Conservation (phyloP, 2,888 invertebrate species). For the Stegana nigrithorax region DNA sequence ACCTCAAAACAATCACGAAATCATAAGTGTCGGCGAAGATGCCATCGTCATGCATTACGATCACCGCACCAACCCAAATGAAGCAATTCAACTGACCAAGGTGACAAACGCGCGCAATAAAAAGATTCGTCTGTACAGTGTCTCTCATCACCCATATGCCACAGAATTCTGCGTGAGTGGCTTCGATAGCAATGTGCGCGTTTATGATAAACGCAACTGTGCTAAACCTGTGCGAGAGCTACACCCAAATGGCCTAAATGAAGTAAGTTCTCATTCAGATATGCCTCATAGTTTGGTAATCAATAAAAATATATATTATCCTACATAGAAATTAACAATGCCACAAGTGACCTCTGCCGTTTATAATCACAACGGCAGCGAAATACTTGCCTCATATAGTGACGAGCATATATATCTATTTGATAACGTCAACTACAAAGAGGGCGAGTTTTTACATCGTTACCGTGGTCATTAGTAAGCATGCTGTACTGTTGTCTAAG, state of each 20-base stretch:
- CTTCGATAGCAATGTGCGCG: conserved; percentile 80
- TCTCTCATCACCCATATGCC: conserved; percentile 85
- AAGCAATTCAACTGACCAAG: conserved; percentile 68
- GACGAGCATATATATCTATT: conserved; percentile 94
- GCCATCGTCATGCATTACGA: conserved; percentile 84
- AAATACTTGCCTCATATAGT: conserved; percentile 93
- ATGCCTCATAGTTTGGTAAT: no score
- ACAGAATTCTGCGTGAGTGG: conserved; percentile 88
- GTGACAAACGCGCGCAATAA: conserved; percentile 67
- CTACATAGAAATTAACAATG: conserved; percentile 38
- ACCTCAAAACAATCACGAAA: conserved; percentile 79
- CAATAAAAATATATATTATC: no score
- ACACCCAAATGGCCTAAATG: conserved; percentile 70
- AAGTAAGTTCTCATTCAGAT: conserved; percentile 41
- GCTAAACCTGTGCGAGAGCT: conserved; percentile 72
- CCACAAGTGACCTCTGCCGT: conserved; percentile 87
- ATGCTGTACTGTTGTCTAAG: background rate
- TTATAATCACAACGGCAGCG: conserved; percentile 90
- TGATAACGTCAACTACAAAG: conserved; percentile 72
- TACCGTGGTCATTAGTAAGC: conserved; percentile 75
- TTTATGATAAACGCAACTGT: conserved; percentile 79
- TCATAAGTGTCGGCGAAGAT: conserved; percentile 91
- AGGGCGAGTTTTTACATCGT: conserved; percentile 69
- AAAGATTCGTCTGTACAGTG: conserved; percentile 86
- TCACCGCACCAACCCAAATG: conserved; percentile 73